Conservation (phyloP, 2,888 invertebrate genomes). For the Chaitophorus viminalis region DNA sequence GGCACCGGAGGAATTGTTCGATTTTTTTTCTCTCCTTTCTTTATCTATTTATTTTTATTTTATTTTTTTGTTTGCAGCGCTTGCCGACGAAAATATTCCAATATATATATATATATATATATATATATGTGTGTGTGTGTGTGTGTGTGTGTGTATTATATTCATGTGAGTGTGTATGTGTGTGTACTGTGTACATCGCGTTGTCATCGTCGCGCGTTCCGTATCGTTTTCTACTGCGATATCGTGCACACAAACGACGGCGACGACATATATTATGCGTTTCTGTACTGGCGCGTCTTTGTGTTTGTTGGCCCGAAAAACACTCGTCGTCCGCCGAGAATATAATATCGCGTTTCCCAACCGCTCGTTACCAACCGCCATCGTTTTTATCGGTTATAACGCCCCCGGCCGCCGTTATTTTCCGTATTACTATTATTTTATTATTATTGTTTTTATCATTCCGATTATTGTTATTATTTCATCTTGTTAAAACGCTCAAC, state of each 20-base stretch:
- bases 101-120: neutral
- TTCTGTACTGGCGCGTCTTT: neutral
- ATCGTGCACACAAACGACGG: neutral
- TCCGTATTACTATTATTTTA: neutral
- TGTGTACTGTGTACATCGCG: neutral
- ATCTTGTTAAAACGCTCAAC: neutral
- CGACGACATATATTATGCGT: neutral
- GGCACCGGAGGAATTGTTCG: constrained; percentile 43
- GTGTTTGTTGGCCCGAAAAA: constrained; percentile 29
- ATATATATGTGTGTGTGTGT: neutral
- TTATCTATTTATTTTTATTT: constrained; percentile 6
- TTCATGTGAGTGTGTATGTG: too few relatives aligned
- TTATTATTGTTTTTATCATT: constrained; percentile 3
- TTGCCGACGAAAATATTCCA: constrained; percentile 39
- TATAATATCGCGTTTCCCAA: constrained; percentile 27
- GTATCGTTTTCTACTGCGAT: constrained; percentile 20
- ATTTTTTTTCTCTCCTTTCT: constrained; percentile 37
- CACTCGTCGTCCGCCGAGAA: neutral
- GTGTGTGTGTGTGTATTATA: too few relatives aligned
- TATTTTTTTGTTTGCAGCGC: constrained; percentile 20
- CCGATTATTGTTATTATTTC: neutral
- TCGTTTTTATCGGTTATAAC: too few relatives aligned
- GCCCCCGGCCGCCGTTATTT: neutral
- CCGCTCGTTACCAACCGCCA: neutral
- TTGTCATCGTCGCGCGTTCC: neutral